Percentiles rank a stretch among this genome's conserved stretches.
Evolutionary conservation across 92 coral and sea anemone genomes (phyloP).

Genomic region (Porites cylindrica): DNA sequence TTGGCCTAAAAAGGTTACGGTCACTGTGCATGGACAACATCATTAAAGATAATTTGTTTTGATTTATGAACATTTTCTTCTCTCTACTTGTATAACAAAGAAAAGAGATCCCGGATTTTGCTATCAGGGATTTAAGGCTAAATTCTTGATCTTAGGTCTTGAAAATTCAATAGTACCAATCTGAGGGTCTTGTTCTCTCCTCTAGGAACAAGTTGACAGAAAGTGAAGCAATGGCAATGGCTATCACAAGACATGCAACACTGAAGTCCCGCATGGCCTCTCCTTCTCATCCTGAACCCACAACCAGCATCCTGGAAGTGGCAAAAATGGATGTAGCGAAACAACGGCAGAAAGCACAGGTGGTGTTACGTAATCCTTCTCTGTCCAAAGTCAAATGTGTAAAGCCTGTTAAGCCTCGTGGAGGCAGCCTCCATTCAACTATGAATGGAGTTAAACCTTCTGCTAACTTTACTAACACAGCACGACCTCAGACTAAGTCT

Average conservation of each 20-base stretch:
- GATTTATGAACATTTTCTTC: too few species aligned
- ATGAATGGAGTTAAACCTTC: slow-evolving; percentile 45
- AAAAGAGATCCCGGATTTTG: too few species aligned
- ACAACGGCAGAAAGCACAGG: slow-evolving; percentile 98
- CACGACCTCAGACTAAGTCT: slow-evolving; percentile 63
- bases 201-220: slow-evolving; percentile 91
- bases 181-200: background rate
- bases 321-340: slow-evolving; percentile 95
- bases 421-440: slow-evolving; percentile 50
- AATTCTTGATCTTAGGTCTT: too few species aligned
- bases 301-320: slow-evolving; percentile 79
- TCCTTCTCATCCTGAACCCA: slow-evolving; percentile 55
- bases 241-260: slow-evolving; percentile 91
- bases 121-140: too few species aligned
- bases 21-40: too few species aligned
- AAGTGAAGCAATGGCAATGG: slow-evolving; percentile 96
- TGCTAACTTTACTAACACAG: slow-evolving; percentile 1
- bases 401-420: slow-evolving; percentile 84
- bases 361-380: slow-evolving; percentile 85
- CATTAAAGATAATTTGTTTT: too few species aligned
- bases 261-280: slow-evolving; percentile 82
- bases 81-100: too few species aligned
- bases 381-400: slow-evolving; percentile 86
- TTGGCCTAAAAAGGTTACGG: too few species aligned
- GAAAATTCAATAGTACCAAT: too few species aligned